Evolutionary conservation across 2,888 invertebrate genomes (phyloP), one percentile per base, ranked within the genome.

Genomic region (Thysanoteuthis rhombus): DNA sequence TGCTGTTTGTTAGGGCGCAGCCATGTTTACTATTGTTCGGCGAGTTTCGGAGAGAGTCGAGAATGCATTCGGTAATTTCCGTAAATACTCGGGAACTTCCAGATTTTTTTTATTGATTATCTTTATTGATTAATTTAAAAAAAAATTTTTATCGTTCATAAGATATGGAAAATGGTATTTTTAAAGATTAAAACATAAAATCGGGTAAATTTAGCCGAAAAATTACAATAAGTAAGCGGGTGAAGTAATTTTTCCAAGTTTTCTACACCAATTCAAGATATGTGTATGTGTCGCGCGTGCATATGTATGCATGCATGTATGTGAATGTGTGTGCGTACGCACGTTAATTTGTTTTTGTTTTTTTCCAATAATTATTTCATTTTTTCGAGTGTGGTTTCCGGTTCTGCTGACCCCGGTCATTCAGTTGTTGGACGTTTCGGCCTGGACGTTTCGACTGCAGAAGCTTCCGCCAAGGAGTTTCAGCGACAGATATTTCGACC

Each of bases 1-100:
- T 39, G 92, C 92, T 92, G 39, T 45, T 42, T 39, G 90, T 90
- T 92, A 92, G 92, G 92, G 92, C 92, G 92, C 92, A 92, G 92
- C 92, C 92, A 92, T 92, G 92, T 92, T 92, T 92, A 92, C 92
- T 45, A 45, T 40, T 45, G 40, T 92, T 40, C 92, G 92, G 42
- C 32, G 45, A 45, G 36, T 32, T n/a, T 32, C 92, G 92, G 92
- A 92, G n/a, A 92, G 8, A 32, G 36, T 45, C 92, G 42, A 92
- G 32, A 40, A 39, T 0, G 32, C 16, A 45, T 42, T 92, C 92
- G 92, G 25, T 45, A 45, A 92, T 92, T 45, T 92, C 92, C 92
- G 92, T 42, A n/a, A n/a, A 92, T 36, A 40, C n/a, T 16, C 92
- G 42, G 92, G 4, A 45, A 45, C 45, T 75, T 75, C 2, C 75